These are phyloP conservation scores for Gadus macrocephalus DNA, from an alignment of 2,113 vertebrate genomes.

Conservation along the genomic window DNA sequence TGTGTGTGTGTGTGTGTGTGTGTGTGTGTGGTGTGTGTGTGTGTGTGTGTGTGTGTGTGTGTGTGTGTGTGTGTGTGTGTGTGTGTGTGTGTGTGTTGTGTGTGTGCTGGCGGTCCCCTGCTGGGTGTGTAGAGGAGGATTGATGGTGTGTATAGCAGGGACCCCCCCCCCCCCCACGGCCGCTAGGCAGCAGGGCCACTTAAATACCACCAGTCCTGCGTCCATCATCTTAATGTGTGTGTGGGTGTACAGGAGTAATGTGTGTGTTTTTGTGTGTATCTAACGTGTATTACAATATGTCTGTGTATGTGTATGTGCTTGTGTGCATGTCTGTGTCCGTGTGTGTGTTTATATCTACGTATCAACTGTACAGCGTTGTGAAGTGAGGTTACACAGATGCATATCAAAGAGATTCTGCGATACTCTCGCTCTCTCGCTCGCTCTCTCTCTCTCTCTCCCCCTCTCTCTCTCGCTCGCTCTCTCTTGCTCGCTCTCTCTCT, in stretches of 20 bases:
- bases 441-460: background rate
- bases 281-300: background rate
- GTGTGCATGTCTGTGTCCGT: conserved; percentile 26
- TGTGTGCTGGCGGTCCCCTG: conserved; percentile 27
- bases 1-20: conserved; percentile 20
- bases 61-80: conserved; percentile 8
- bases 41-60: conserved; percentile 24
- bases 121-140: conserved; percentile 49
- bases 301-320: conserved; percentile 15
- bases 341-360: conserved; percentile 13
- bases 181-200: conserved; percentile 58
- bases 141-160: conserved; percentile 74
- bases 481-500: no score
- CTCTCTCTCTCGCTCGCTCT: no score
- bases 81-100: conserved; percentile 30
- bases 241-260: conserved; percentile 3
- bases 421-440: background rate
- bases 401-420: conserved; percentile 8
- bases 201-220: conserved; percentile 64
- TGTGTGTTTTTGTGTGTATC: conserved; percentile 34
- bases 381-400: conserved; percentile 42
- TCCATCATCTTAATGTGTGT: conserved; percentile 71
- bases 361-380: conserved; percentile 31
- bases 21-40: conserved; percentile 26
- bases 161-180: conserved; percentile 57